These are phyloP conservation scores for Marcusenius ussheri DNA, from an alignment of 2,113 vertebrate genomes.

Conservation along the genomic window DNA sequence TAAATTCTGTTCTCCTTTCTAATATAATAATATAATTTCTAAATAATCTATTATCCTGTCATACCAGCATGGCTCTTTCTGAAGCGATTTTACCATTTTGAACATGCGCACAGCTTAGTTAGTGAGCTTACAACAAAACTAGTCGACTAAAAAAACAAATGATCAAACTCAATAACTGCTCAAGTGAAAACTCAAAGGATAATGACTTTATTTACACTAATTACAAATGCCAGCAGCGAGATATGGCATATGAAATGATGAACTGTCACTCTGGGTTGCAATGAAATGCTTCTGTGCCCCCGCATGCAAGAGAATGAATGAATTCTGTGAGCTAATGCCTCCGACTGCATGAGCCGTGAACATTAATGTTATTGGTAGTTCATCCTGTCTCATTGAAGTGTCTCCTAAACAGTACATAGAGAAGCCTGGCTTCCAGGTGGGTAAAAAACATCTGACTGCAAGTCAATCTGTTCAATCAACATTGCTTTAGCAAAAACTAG, in stretches of 20 bases:
- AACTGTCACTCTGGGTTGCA: background rate
- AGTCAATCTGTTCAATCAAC: background rate
- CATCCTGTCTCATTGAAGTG: background rate
- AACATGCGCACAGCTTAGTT: background rate
- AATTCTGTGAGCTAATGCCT: background rate
- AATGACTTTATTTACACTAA: background rate
- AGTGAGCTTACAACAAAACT: background rate
- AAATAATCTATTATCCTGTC: background rate
- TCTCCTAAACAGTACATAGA: background rate
- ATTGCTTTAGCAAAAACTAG: background rate
- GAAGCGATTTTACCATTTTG: background rate
- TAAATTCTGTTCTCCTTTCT: background rate
- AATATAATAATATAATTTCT: background rate
- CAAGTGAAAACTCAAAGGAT: background rate
- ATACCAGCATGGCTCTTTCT: background rate
- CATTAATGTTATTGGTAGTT: background rate
- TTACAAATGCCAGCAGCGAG: background rate
- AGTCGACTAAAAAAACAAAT: background rate
- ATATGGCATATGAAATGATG: background rate
- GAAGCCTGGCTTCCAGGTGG: background rate
- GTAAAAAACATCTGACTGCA: background rate
- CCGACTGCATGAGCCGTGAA: background rate
- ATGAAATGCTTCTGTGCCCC: background rate
- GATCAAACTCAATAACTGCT: background rate
- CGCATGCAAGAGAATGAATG: background rate